These are phyloP conservation scores for Sebastes taczanowskii DNA, from an alignment of 2,797 vertebrate species.

Conservation along the genomic window DNA sequence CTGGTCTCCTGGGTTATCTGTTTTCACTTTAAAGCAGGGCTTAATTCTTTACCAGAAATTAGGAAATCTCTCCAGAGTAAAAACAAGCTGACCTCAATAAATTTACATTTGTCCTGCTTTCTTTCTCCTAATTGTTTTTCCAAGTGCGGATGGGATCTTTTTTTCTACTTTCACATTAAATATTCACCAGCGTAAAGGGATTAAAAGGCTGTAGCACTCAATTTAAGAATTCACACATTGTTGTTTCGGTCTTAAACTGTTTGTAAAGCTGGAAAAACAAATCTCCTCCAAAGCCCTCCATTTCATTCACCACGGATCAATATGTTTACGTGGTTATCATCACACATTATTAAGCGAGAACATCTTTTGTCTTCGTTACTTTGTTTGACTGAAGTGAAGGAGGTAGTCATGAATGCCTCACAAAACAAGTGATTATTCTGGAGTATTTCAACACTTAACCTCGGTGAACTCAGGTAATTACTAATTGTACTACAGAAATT, in stretches of 20 bases:
- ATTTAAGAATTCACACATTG: slow-evolving; percentile 30
- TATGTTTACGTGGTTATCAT: background rate
- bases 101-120: slow-evolving; percentile 42
- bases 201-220: slow-evolving; percentile 35
- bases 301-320: background rate
- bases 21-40: slow-evolving; percentile 20
- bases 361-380: background rate
- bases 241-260: slow-evolving; percentile 35
- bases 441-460: background rate
- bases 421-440: background rate
- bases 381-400: background rate
- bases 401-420: background rate
- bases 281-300: background rate
- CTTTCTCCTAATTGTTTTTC: slow-evolving; percentile 53
- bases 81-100: slow-evolving; percentile 48
- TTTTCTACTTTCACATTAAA: slow-evolving; percentile 43
- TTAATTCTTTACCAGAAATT: background rate
- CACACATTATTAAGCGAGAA: background rate
- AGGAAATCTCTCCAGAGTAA: slow-evolving; percentile 19
- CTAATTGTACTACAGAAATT: background rate
- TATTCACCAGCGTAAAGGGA: slow-evolving; percentile 42
- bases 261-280: slow-evolving; percentile 20
- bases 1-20: slow-evolving; percentile 25
- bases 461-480: slow-evolving; percentile 4
- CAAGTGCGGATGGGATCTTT: slow-evolving; percentile 36